These are phyloP conservation scores for Agonopterix alstromeriana DNA, from an alignment of 2,888 invertebrate species.

Conservation along the genomic window DNA sequence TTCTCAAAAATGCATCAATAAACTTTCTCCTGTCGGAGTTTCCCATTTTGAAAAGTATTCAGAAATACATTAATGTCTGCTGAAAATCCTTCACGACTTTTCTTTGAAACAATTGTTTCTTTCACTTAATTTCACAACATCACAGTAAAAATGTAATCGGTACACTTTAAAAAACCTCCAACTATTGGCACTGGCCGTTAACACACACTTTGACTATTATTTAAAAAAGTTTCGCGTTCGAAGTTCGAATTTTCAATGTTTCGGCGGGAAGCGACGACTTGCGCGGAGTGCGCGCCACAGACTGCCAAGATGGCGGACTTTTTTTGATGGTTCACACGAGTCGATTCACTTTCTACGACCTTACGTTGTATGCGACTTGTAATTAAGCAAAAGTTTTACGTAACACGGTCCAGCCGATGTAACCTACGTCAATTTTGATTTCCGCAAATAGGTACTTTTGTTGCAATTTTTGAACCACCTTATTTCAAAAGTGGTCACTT, in stretches of 20 bases:
- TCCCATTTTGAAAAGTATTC: constrained; percentile 51
- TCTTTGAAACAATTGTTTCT: constrained; percentile 41
- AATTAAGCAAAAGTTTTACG: constrained; percentile 72
- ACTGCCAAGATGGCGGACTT: constrained; percentile 72
- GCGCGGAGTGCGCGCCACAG: constrained; percentile 63
- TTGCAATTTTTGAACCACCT: constrained; percentile 8
- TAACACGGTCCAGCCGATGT: constrained; percentile 51
- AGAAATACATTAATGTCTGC: constrained; percentile 27
- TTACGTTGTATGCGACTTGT: constrained; percentile 71
- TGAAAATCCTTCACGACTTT: constrained; percentile 38
- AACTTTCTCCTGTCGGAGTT: constrained; percentile 52
- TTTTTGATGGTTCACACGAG: constrained; percentile 75
- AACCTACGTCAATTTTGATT: constrained; percentile 53
- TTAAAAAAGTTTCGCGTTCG: constrained; percentile 36
- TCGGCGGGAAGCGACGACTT: constrained; percentile 64
- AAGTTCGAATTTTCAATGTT: constrained; percentile 41
- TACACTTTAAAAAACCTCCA: constrained; percentile 25
- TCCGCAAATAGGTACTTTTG: constrained; percentile 38
- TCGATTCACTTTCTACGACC: constrained; percentile 77
- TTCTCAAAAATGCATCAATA: constrained; percentile 43
- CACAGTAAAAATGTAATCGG: constrained; percentile 35
- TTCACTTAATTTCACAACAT: constrained; percentile 63
- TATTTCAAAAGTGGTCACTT: too few species aligned
- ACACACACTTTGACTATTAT: constrained; percentile 39
- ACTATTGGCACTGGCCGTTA: constrained; percentile 35